These are phyloP conservation scores for Drosophila tripunctata DNA, from an alignment of 2,888 invertebrate genomes.

Conservation along the genomic window DNA sequence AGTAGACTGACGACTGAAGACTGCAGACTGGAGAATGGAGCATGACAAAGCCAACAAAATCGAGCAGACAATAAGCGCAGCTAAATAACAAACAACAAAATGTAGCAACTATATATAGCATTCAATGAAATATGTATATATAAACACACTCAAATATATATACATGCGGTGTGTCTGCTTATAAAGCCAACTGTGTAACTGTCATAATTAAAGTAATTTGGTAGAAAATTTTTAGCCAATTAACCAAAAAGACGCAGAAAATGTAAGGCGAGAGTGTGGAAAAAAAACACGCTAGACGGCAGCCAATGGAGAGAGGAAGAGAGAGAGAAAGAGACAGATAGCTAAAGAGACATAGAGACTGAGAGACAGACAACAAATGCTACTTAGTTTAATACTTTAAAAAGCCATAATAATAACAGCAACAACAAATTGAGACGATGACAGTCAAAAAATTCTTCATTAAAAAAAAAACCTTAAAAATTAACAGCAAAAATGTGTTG, in stretches of 20 bases:
- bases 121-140: not conserved
- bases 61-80: conserved; percentile 49
- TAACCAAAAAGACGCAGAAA: conserved; percentile 79
- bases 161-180: conserved; percentile 2
- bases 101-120: conserved; percentile 6
- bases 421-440: conserved; percentile 45
- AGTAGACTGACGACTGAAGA: no score
- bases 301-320: conserved; percentile 21
- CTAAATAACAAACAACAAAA: conserved; percentile 52
- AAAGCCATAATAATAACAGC: conserved; percentile 70
- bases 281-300: conserved; percentile 24
- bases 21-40: conserved; percentile 15
- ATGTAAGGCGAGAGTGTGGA: conserved; percentile 58
- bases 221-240: conserved; percentile 82
- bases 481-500: conserved; percentile 13
- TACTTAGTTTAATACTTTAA: conserved; percentile 77
- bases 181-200: conserved; percentile 66
- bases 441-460: conserved; percentile 48
- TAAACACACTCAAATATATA: conserved; percentile 7
- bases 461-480: conserved; percentile 18
- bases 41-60: conserved; percentile 26
- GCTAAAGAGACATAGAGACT: conserved; percentile 12
- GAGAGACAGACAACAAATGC: conserved; percentile 39
- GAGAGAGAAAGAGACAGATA: conserved; percentile 15
- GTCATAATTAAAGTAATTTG: conserved; percentile 82